Base-by-base conservation (phyloP, 2,888 invertebrate species). In the Kuschelorhynchus macadamiae region DNA sequence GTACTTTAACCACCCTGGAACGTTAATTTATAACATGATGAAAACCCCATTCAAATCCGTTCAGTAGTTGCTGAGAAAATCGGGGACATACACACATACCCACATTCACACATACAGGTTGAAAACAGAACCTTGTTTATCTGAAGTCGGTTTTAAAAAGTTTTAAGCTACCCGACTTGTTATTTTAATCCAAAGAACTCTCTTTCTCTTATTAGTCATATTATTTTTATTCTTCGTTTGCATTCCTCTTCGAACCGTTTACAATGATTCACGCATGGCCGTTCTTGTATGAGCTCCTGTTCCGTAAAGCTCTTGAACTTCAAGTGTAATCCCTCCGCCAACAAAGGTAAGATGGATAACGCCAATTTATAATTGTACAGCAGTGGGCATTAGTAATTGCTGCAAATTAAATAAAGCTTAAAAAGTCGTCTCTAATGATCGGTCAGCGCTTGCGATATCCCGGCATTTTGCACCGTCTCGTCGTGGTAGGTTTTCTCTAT, bases 381-480 rank as follows among this genome's bases (percentile, higher is more conserved):
- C 46, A 59, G 60, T 53, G 52, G 39, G 59, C 59, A 68, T 70
- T 67, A 68, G 65, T 72, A 70, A 72, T 71, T 61, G 62, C 63
- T 52, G 68, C 71, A 70, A 73, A 72, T 71, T 72, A 73, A 72
- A 73, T 71, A 36, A 74, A 72, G 72, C 67, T 71, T 65, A 67
- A 67, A 71, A 71, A 66, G 60, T 63, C 49, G 67, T 65, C 52
- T 71, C 67, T 71, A 73, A 71, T 72, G 67, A 69, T 47, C 46
- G 64, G 67, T 67, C 67, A 71, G 61, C n/a, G 61, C 61, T 36
- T 52, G 62, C 62, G 70, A 72, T 70, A 66, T 55, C 52, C 62
- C 52, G 71, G 61, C 67, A 64, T 68, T 70, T 67, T 66, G 70
- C 12, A 69, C 61, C 67, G 61, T 68, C 68, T 67, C 67, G 70